These are phyloP conservation scores for Cotesia vestalis DNA, from an alignment of 1,140 invertebrate genomes.

Conservation along the genomic window DNA sequence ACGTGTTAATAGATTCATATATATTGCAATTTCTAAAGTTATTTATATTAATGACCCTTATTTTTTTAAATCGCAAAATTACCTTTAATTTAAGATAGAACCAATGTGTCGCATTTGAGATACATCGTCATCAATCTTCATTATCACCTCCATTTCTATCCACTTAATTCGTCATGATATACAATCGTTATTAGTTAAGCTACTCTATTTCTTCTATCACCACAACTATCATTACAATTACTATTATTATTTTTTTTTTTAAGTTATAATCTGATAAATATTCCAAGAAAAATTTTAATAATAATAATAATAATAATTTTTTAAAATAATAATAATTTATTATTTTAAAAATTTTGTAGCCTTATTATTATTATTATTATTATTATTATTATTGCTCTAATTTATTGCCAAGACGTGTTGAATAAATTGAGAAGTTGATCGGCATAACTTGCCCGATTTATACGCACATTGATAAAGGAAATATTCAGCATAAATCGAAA, in stretches of 20 bases:
- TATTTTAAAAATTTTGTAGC: no score
- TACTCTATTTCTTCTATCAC: conserved; percentile 20
- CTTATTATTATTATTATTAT: conserved; percentile 4
- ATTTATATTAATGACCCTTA: no score
- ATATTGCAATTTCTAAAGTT: no score
- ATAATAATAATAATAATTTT: no score
- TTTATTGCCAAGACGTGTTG: no score
- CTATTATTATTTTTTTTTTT: conserved; percentile 13
- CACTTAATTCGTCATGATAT: conserved; percentile 30
- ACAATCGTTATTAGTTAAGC: conserved; percentile 26
- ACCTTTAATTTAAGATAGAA: not conserved
- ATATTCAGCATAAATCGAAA: not conserved
- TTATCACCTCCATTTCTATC: conserved; percentile 37
- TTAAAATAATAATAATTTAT: no score
- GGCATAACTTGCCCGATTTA: no score
- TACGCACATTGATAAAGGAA: no score
- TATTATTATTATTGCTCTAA: no score
- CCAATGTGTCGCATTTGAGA: not conserved
- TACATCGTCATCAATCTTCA: conserved; percentile 34
- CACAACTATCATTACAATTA: not conserved
- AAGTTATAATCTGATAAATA: not conserved
- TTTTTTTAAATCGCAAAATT: not conserved
- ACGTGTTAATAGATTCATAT: conserved; percentile 2
- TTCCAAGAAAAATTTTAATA: no score
- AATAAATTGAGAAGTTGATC: no score